Base-by-base conservation (phyloP, 2,888 invertebrate species). In the Cremastinae sp. region DNA sequence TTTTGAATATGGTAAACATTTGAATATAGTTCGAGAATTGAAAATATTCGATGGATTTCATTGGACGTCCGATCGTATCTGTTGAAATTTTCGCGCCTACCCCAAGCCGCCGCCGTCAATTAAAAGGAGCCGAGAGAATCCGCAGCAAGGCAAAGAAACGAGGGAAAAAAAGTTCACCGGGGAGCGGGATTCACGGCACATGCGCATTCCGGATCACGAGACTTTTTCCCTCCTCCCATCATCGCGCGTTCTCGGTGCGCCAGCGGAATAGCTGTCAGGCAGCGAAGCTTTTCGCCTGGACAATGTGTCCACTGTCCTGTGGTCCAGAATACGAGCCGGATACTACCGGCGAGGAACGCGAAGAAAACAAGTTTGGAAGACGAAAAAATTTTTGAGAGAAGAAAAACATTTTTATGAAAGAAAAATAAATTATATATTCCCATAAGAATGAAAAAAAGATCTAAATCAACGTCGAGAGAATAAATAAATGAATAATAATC, bases 261-360 rank as follows among this genome's bases (percentile, higher is more conserved):
- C 22, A 41, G 34, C 28, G 65, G 53, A 28, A 65, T 16, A 14
- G 53, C 22, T 54, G 53, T 65, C 9, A 8, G 36, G 28, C 28
- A 34, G 41, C 58, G 38, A 72, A 72, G 49, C 41, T 56, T 43
- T 34, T 49, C 36, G 38, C 34, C 5, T 70, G 78, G 70, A 86
- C 86, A 86, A 86, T 85, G 85, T 83, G 79, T 82, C 79, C 84
- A 82, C 84, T 86, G 81, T 86, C 75, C 71, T 59, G 34, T 73
- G 72, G 49, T 49, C 54, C 59, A 66, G 14, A 22, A 36, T n/a
- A 12, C n/a, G 36, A 20, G 38, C 74, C 54, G 12, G 16, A 34
- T 34, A 47, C 8, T 49, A 53, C n/a, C 43, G 58, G 18, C 10
- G 56, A 22, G 34, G 47, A 59, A 49, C 54, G 38, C 8, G 16